Percentiles rank a stretch among this genome's conserved stretches.
Evolutionary conservation across 2,797 vertebrate genomes (phyloP).

Genomic region (Artibeus jamaicensis): DNA sequence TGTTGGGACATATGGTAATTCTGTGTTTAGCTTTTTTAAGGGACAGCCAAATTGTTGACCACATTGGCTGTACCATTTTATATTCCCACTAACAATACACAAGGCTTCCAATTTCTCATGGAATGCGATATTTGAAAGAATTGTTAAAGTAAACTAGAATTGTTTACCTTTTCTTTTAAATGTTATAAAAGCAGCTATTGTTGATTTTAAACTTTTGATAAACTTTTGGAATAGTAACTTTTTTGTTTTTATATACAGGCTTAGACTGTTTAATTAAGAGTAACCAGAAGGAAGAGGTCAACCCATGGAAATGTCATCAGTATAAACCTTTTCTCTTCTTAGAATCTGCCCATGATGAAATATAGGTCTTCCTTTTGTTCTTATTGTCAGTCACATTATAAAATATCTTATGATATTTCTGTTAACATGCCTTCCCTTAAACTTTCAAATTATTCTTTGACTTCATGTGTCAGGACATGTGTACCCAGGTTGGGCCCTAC

Average conservation of each 20-base stretch:
- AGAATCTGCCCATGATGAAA: background rate
- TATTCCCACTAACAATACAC: background rate
- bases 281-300: background rate
- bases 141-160: conserved; percentile 21
- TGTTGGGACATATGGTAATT: conserved; percentile 10
- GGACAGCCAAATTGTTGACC: background rate
- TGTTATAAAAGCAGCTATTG: conserved; percentile 17
- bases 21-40: conserved; percentile 10
- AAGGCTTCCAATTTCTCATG: background rate
- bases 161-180: conserved; percentile 38
- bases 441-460: conserved; percentile 23
- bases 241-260: conserved; percentile 6
- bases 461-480: background rate
- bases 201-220: background rate
- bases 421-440: conserved; percentile 42
- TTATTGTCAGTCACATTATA: background rate
- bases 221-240: background rate
- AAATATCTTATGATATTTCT: conserved; percentile 4
- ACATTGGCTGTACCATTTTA: background rate
- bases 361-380: background rate
- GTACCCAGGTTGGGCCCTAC: background rate
- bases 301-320: background rate
- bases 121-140: conserved; percentile 9
- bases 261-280: conserved; percentile 5
- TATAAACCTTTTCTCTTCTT: background rate